Base-by-base conservation (phyloP, 2,797 vertebrate species). In the Takifugu ocellatus region DNA sequence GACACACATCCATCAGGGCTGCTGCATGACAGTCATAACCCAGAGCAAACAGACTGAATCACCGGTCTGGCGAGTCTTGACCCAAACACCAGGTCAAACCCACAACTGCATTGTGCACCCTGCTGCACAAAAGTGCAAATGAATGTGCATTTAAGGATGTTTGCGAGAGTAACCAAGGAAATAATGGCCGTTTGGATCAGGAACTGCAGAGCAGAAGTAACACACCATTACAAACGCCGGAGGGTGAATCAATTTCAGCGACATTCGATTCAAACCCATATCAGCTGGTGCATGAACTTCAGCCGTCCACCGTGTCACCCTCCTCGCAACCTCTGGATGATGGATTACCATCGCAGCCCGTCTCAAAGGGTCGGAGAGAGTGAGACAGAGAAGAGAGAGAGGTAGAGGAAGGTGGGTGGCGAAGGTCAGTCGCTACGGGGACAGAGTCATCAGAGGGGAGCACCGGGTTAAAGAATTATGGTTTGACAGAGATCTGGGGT, bases 311-410 rank as follows among this genome's bases (percentile, higher is more conserved):
- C 57, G 59, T 71, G 84, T 81, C 83, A 83, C 81, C 74, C 81
- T 75, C 70, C 76, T 64, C 72, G 68, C 52, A 17, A 55, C 82
- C n/a, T 77, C 73, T 44, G 43, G 73, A 78, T 91, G 89, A 91
- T 88, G 82, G 88, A 91, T 91, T 86, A 86, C 84, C 78, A 82
- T 85, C 79, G 74, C 74, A 64, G 69, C 75, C 70, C 55, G 70
- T 74, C 78, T 86, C 81, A 52, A 58, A 74, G 74, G 71, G 64
- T 70, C 75, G 66, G 49, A 62, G 59, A 56, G 43, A 21, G 46
- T 49, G 26, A 21, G 46, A 51, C 43, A 50, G 63, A 59, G 59
- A 63, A 54, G n/a, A 46, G 42, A 21, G 7, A 50, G 49, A n/a
- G 36, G 48, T 52, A 21, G 27, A 45, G 55, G 61, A 56, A 58